Evolutionary conservation across 2,888 invertebrate species (phyloP).

Genomic region (Pseudococcus longispinus): DNA sequence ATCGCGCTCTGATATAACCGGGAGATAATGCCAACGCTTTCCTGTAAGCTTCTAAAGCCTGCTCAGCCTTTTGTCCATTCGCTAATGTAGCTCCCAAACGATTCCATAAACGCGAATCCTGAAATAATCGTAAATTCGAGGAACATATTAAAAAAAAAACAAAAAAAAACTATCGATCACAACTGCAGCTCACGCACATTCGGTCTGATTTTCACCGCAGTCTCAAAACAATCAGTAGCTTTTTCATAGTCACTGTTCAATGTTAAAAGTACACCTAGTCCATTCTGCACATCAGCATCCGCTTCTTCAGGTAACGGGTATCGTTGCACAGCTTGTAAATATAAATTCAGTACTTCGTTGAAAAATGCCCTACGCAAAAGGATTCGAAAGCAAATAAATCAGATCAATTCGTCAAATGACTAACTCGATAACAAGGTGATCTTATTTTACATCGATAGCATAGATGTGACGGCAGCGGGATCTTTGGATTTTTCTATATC

Average conservation of each 20-base stretch:
- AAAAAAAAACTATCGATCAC: background rate
- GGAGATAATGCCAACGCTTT: constrained; percentile 89
- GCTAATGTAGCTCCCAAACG: constrained; percentile 96
- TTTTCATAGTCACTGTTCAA: constrained; percentile 92
- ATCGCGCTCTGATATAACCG: constrained; percentile 94
- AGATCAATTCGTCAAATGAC: background rate
- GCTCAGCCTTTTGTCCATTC: constrained; percentile 91
- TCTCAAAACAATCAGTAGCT: constrained; percentile 94
- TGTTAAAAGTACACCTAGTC: constrained; percentile 93
- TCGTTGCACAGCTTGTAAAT: constrained; percentile 65
- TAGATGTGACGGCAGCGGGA: constrained; percentile 64
- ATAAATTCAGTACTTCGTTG: constrained; percentile 76
- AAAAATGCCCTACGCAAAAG: constrained; percentile 65
- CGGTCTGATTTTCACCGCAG: constrained; percentile 84
- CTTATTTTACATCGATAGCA: constrained; percentile 65
- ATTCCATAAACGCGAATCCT: constrained; percentile 96
- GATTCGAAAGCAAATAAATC: too few relatives aligned
- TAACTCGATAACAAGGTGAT: background rate
- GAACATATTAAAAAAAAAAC: constrained; percentile 55
- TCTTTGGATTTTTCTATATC: constrained; percentile 59
- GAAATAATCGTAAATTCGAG: constrained; percentile 34
- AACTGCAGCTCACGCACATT: constrained; percentile 65
- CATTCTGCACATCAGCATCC: constrained; percentile 92
- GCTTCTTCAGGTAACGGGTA: constrained; percentile 68
- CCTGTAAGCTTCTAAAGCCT: constrained; percentile 96